phyloP scores from a whole-genome alignment of 30 jellyfish, hydroid and myxozoan genomes.

The Calvadosia cruxmelitensis region DNA sequence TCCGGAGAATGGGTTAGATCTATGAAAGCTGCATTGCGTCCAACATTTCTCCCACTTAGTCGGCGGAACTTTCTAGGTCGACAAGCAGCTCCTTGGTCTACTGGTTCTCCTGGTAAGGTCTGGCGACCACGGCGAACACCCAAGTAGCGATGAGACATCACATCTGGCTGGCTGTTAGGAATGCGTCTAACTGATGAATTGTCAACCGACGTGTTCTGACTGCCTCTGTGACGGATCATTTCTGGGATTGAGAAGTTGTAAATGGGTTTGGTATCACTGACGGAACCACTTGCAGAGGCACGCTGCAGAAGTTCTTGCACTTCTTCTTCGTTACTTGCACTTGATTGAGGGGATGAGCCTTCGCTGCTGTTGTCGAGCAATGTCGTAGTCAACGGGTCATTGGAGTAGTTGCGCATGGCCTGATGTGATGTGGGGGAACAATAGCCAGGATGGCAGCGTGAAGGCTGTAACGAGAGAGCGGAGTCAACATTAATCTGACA shows the following conservation, averaged over 20 bases:
- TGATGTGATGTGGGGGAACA: too few relatives aligned
- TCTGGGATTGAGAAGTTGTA: constrained; percentile 95
- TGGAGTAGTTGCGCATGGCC: background rate
- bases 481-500: too few relatives aligned
- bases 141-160: background rate
- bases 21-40: background rate
- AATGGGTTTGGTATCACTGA: constrained; percentile 46
- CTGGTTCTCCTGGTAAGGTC: background rate
- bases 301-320: constrained; percentile 24
- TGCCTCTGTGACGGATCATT: constrained; percentile 59
- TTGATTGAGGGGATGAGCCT: constrained; percentile 81
- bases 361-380: constrained; percentile 61
- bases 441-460: too few relatives aligned
- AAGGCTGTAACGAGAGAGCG: too few relatives aligned
- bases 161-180: background rate
- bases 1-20: background rate
- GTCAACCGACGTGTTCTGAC: constrained; percentile 28
- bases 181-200: background rate
- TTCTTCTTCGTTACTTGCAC: constrained; percentile 69
- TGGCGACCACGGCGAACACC: background rate
- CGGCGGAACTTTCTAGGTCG: background rate
- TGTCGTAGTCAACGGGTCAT: background rate
- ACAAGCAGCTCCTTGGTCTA: background rate
- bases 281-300: constrained; percentile 32
- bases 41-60: background rate